Evolutionary conservation across 2,888 invertebrate genomes (phyloP), one percentile per base, ranked within the genome.

Genomic region (Crepidodera aurea): DNA sequence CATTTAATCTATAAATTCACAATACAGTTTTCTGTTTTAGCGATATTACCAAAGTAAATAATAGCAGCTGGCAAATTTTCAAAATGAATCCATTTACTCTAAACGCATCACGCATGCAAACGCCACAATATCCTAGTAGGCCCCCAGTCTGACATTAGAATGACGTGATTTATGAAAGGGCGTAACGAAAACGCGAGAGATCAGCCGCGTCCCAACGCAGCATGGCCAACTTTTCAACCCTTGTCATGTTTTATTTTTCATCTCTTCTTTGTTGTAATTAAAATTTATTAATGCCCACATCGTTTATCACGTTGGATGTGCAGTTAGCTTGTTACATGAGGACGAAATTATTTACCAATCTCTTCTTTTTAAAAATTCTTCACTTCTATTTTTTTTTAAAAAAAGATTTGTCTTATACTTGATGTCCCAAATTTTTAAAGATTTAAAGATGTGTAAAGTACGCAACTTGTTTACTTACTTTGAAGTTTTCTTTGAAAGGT

Each of bases 251-350:
- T 69, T 69, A 71, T 73, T 74, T 73, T 75, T 72, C 66, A 69
- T 64, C 69, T 62, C 70, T 63, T 70, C 70, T 71, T 73, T 75
- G 73, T 73, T 64, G 61, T 73, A 73, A 75, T 75, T 75, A 73
- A 69, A 74, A 75, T 75, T 74, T 73, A 75, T 75, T 75, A 73
- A 73, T 70, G 69, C 64, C 57, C 42, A 19, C 60, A 66, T 67
- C 68, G 69, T 73, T 72, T 66, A 74, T 74, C 72, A 73, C 60
- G 48, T 25, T 25, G 51, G 39, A 0, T 18, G 51, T 42, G 32
- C 39, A 19, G 25, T 25, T 39, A 34, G 19, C 46, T 51, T 34
- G 25, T 44, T 51, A 59, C 51, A 22, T 60, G 29, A 39, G 39
- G 27, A 48, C 15, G 60, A 60, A 60, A 60, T 60, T 51, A 59